Percentiles rank a stretch among this genome's conserved stretches.
Conservation (phyloP, 2,113 vertebrate genomes). For the Rafetus swinhoei region DNA sequence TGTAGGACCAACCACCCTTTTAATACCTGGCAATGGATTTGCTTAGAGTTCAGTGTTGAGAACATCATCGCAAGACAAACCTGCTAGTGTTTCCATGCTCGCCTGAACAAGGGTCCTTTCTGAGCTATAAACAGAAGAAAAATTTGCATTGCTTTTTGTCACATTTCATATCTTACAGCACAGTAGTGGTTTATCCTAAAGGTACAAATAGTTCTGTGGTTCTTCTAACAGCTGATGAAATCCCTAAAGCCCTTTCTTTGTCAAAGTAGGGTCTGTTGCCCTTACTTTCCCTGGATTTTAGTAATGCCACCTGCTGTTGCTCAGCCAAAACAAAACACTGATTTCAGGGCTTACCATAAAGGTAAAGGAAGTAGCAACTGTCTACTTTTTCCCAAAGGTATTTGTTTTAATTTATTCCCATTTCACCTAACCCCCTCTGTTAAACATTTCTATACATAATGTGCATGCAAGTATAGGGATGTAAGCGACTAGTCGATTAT, state of each 20-base stretch:
- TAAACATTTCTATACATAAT: background rate
- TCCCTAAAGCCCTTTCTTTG: background rate
- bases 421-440: background rate
- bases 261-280: conserved; percentile 1
- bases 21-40: background rate
- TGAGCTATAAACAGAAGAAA: conserved; percentile 62
- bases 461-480: background rate
- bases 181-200: background rate
- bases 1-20: background rate
- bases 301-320: background rate
- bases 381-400: background rate
- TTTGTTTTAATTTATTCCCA: background rate
- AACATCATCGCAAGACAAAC: conserved; percentile 56
- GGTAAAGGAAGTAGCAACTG: background rate
- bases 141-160: background rate
- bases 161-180: background rate
- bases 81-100: conserved; percentile 62
- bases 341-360: background rate
- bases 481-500: too few relatives aligned
- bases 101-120: conserved; percentile 14
- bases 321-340: background rate
- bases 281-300: background rate
- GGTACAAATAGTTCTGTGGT: background rate
- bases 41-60: background rate
- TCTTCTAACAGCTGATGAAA: conserved; percentile 42